Conservation (phyloP, 2,888 invertebrate species). For the Artemia sinica region DNA sequence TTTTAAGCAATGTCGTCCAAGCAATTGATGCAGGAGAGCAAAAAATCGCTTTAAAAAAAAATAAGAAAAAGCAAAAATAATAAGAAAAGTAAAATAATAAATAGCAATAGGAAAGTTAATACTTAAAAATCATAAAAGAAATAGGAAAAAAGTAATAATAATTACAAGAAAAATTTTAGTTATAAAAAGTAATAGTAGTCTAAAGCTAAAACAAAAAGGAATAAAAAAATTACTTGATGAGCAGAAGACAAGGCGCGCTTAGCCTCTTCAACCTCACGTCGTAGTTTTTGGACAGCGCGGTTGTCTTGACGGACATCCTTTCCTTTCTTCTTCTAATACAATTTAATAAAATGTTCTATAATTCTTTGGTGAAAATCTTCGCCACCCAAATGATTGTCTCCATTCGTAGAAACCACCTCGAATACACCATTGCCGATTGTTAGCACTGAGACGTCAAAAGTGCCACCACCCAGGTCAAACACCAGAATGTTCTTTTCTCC, state of each 20-base stretch:
- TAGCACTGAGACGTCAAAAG: constrained; percentile 92
- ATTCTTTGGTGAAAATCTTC: constrained; percentile 97
- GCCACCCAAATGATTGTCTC: constrained; percentile 94
- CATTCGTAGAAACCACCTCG: constrained; percentile 77
- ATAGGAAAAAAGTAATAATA: no score
- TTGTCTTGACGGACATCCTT: constrained; percentile 86
- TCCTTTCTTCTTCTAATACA: constrained; percentile 97
- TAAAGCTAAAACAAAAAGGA: no score
- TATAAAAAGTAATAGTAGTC: no score
- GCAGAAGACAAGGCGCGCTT: constrained; percentile 84
- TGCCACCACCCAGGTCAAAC: constrained; percentile 97
- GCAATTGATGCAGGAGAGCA: no score
- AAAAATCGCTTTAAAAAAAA: no score
- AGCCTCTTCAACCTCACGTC: constrained; percentile 93
- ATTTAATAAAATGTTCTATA: constrained; percentile 96
- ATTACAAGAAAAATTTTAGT: no score
- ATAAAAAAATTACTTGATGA: constrained; percentile 47
- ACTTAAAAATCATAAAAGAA: no score
- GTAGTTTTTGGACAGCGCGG: constrained; percentile 82
- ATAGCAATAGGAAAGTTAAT: no score
- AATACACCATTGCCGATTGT: constrained; percentile 98
- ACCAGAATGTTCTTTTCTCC: constrained; percentile 96
- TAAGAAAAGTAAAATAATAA: no score
- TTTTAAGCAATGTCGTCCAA: no score
- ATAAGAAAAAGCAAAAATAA: no score